These are phyloP conservation scores for Drosophila fungiperda DNA, from an alignment of 2,888 invertebrate genomes.

Conservation along the genomic window DNA sequence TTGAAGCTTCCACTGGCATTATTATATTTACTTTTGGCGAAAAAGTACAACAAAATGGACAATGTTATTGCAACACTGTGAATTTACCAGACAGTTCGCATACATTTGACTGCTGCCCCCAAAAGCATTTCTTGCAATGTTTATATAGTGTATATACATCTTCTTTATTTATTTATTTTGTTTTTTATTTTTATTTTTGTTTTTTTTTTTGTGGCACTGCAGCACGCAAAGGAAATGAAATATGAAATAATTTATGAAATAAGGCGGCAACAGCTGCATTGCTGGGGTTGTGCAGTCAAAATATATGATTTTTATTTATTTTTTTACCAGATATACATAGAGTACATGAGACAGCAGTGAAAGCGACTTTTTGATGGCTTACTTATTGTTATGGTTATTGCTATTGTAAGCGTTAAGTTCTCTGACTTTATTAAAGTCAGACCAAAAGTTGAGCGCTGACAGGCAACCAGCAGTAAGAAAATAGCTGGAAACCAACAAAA, in stretches of 20 bases:
- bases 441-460: slow-evolving; percentile 23
- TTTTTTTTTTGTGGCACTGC: slow-evolving; percentile 41
- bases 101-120: slow-evolving; percentile 33
- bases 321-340: slow-evolving; percentile 18
- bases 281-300: slow-evolving; percentile 29
- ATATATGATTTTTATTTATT: slow-evolving; percentile 45
- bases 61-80: slow-evolving; percentile 61
- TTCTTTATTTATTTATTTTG: slow-evolving; percentile 22
- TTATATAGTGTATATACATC: slow-evolving; percentile 10
- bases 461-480: slow-evolving; percentile 14
- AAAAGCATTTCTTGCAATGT: slow-evolving; percentile 18
- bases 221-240: slow-evolving; percentile 73
- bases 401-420: slow-evolving; percentile 36
- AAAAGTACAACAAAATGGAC: slow-evolving; percentile 5
- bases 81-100: slow-evolving; percentile 34
- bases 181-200: slow-evolving; percentile 2
- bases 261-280: slow-evolving; percentile 16
- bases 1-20: slow-evolving; percentile 53
- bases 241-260: slow-evolving; percentile 74
- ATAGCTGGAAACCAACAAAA: slow-evolving; percentile 8
- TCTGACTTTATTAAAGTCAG: slow-evolving; percentile 43
- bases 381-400: slow-evolving; percentile 58
- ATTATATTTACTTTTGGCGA: slow-evolving; percentile 64
- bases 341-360: slow-evolving; percentile 6
- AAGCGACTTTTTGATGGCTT: slow-evolving; percentile 43